phyloP scores from a whole-genome alignment of 2,888 invertebrate genomes.

The Zygogramma bicolorata region DNA sequence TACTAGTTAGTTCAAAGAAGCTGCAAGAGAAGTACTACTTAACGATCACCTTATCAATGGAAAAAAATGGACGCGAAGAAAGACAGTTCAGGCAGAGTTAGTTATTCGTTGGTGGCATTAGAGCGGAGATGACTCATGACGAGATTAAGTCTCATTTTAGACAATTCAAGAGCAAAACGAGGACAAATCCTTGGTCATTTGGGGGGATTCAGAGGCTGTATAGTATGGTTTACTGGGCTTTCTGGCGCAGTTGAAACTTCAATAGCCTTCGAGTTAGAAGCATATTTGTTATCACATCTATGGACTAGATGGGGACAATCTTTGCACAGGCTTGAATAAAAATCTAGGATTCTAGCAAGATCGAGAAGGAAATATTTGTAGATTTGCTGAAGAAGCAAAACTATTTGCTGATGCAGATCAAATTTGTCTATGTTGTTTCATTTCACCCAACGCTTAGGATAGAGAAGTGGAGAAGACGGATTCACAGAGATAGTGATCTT shows the following conservation, averaged over 20 bases:
- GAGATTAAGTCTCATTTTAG: too few species aligned
- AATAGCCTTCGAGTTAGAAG: constrained; percentile 96
- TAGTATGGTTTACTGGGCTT: constrained; percentile 90
- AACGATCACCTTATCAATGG: too few species aligned
- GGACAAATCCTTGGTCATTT: constrained; percentile 90
- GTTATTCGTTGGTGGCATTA: too few species aligned
- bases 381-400: constrained; percentile 97
- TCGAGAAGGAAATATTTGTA: constrained; percentile 95
- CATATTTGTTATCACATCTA: constrained; percentile 87
- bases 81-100: too few species aligned
- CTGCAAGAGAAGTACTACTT: too few species aligned
- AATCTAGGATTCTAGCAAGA: constrained; percentile 96
- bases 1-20: too few species aligned
- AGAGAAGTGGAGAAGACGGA: constrained; percentile 89
- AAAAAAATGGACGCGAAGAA: too few species aligned
- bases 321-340: constrained; percentile 94
- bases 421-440: constrained; percentile 95
- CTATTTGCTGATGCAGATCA: constrained; percentile 98
- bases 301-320: constrained; percentile 97
- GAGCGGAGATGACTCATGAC: too few species aligned
- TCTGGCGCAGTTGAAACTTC: constrained; percentile 98
- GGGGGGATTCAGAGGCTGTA: constrained; percentile 93
- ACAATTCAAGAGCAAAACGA: constrained; percentile 91
- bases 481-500: constrained; percentile 89
- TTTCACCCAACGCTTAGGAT: constrained; percentile 96